Conservation (phyloP, 2,113 vertebrate genomes). For the Cyanoderma ruficeps region DNA sequence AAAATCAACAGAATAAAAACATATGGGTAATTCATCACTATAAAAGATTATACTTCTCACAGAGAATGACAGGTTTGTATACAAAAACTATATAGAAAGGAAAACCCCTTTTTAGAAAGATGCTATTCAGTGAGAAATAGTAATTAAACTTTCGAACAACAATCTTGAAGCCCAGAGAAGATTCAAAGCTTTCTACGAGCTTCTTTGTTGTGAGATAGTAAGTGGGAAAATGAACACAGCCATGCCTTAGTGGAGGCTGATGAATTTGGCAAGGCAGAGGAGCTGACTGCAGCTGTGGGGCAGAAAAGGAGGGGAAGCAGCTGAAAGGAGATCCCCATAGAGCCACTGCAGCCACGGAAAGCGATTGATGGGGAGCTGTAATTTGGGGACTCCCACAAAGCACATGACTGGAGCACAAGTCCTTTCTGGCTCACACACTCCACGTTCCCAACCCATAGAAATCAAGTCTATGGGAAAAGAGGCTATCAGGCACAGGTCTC, state of each 20-base stretch:
- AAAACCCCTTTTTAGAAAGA: neutral
- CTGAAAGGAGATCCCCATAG: neutral
- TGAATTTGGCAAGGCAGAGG: neutral
- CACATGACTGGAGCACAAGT: neutral
- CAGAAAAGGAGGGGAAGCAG: neutral
- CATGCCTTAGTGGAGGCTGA: neutral
- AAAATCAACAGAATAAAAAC: neutral
- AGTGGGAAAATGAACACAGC: neutral
- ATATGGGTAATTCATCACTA: neutral
- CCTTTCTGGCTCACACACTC: fast-evolving
- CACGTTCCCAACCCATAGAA: neutral
- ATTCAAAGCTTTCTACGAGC: neutral
- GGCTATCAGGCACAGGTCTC: neutral
- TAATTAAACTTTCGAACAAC: neutral
- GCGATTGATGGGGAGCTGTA: fast-evolving
- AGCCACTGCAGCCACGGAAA: neutral
- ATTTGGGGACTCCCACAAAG: too few relatives aligned
- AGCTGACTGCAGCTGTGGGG: neutral
- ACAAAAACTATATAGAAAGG: neutral
- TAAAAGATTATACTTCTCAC: neutral
- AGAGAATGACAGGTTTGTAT: neutral
- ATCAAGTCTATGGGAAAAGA: neutral
- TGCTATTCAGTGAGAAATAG: neutral
- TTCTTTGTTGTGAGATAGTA: neutral
- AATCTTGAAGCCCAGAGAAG: neutral